Base-by-base conservation (phyloP, 2,113 vertebrate species). In the Solea solea region DNA sequence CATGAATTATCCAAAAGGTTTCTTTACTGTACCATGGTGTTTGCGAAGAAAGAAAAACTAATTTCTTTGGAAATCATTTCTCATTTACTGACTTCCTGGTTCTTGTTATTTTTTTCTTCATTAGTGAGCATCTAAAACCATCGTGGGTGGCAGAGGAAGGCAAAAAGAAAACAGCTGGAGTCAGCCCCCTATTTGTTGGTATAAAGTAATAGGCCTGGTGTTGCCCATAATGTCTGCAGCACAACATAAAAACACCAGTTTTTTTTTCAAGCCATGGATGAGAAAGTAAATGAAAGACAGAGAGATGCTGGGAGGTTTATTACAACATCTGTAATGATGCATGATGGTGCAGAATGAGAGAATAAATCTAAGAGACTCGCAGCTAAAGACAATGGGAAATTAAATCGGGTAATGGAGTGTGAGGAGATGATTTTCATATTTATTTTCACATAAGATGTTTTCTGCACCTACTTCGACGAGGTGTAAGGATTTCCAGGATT, bases 331-430 rank as follows among this genome's bases (percentile, higher is more conserved):
- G 74, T 83, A 84, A 86, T 88, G 88, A 87, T 81, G 76, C 72
- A 81, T 86, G 78, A 77, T 87, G 69, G 53, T 79, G 78, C 50
- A 71, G 56, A 82, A 59, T 54, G 46, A 21, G 51, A 67, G 41
- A 63, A 86, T 86, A 82, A 85, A 88, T 87, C 83, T 84, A 82
- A 78, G 56, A 72, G 59, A 78, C 67, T 68, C 68, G 60, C 46
- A 58, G 41, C 62, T 62, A 48, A 74, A 84, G 74, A 84, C 68
- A 67, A 74, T 56, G 45, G 73, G 64, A 86, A 88, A 92, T 92
- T 78, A 86, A 88, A 85, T 78, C 79, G 86, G 69, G 63, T 88
- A 89, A 91, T 90, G 83, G 74, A 81, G 76, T 82, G 85, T 86
- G 84, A 10, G 71, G 63, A 81, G 79, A 34, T 34, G 34, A 3